Conservation (phyloP, 2,113 vertebrate species). For the human region GRCh38 chr6:24862501-24863000, state of each 20-base stretch:
- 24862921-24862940: neutral
- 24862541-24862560: neutral
- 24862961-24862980: no score
- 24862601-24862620: neutral
- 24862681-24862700: neutral
- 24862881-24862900: neutral
- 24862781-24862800: fast-evolving
- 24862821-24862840: neutral
- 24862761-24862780: neutral
- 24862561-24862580: neutral
- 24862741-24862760: neutral
- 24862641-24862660: neutral
- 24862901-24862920: neutral
- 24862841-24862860: neutral
- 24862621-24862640: neutral
- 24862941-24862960: neutral
- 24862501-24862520: neutral
- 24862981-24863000: no score
- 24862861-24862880: neutral
- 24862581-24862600: neutral
- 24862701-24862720: neutral
- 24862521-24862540: neutral
- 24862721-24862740: neutral
- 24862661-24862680: neutral
- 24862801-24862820: no score